Evolutionary conservation across 2,888 invertebrate species (phyloP).

Genomic region (Entomobrya multifasciata): DNA sequence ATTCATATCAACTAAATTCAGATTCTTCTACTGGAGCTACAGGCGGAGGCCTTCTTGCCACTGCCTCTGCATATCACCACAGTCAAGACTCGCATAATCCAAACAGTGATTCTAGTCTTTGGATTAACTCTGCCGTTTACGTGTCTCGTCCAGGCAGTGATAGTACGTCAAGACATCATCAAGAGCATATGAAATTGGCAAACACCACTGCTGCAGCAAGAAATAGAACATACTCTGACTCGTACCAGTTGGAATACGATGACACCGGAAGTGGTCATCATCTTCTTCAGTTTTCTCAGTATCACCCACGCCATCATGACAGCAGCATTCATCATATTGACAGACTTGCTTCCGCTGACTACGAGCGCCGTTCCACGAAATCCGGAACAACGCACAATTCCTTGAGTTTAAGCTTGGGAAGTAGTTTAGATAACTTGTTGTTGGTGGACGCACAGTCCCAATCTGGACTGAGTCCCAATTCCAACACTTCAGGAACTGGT

Average conservation of each 20-base stretch:
- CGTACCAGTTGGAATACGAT: slow-evolving; percentile 74
- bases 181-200: background rate
- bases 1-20: slow-evolving; percentile 56
- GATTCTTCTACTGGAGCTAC: slow-evolving; percentile 31
- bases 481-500: slow-evolving; percentile 69
- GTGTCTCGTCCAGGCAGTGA: slow-evolving; percentile 45
- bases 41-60: slow-evolving; percentile 36
- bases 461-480: slow-evolving; percentile 78
- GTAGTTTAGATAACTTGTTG: slow-evolving; percentile 78
- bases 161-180: slow-evolving; percentile 5
- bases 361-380: slow-evolving; percentile 54
- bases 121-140: slow-evolving; percentile 77
- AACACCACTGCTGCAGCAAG: background rate
- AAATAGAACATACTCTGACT: slow-evolving; percentile 78
- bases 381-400: slow-evolving; percentile 75
- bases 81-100: slow-evolving; percentile 27
- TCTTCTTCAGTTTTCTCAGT: slow-evolving; percentile 15
- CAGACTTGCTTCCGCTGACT: slow-evolving; percentile 54
- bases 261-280: slow-evolving; percentile 45
- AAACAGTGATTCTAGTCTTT: slow-evolving; percentile 70
- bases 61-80: slow-evolving; percentile 5
- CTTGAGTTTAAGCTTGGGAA: slow-evolving; percentile 74
- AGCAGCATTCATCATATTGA: slow-evolving; percentile 47
- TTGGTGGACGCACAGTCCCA: slow-evolving; percentile 77
- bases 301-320: slow-evolving; percentile 6